Percentiles rank a stretch among this genome's conserved stretches.
These are phyloP conservation scores for Girardinichthys multiradiatus DNA, from an alignment of 2,113 vertebrate genomes.

Conservation along the genomic window DNA sequence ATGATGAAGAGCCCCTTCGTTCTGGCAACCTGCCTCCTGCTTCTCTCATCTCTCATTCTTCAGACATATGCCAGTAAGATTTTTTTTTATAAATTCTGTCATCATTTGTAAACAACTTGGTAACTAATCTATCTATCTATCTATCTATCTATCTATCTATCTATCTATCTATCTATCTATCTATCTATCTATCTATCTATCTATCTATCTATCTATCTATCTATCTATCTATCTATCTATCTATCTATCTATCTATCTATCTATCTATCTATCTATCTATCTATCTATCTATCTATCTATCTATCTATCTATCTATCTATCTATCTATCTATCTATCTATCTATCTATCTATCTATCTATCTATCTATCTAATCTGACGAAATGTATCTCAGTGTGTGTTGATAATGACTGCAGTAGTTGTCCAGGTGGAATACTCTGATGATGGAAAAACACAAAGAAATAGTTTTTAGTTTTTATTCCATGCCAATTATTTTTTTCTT, in stretches of 20 bases:
- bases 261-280: too few relatives aligned
- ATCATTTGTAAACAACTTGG: not conserved
- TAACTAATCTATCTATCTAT: not conserved
- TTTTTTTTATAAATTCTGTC: not conserved
- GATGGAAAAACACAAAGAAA: too few relatives aligned
- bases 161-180: too few relatives aligned
- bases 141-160: too few relatives aligned
- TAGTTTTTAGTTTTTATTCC: not conserved
- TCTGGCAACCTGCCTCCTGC: slow-evolving; percentile 32
- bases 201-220: too few relatives aligned
- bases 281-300: too few relatives aligned
- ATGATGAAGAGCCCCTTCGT: slow-evolving; percentile 46
- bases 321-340: too few relatives aligned
- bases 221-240: too few relatives aligned
- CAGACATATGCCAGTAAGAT: slow-evolving; percentile 26
- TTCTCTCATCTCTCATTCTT: slow-evolving; percentile 26
- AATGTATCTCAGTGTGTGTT: not conserved
- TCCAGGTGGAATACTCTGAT: not conserved
- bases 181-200: too few relatives aligned
- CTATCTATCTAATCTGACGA: not conserved
- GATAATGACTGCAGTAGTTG: not conserved
- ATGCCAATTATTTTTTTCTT: not conserved
- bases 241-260: too few relatives aligned
- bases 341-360: too few relatives aligned
- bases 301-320: too few relatives aligned